Evolutionary conservation across 2,888 invertebrate species (phyloP).

Genomic region (Crematogaster levior): DNA sequence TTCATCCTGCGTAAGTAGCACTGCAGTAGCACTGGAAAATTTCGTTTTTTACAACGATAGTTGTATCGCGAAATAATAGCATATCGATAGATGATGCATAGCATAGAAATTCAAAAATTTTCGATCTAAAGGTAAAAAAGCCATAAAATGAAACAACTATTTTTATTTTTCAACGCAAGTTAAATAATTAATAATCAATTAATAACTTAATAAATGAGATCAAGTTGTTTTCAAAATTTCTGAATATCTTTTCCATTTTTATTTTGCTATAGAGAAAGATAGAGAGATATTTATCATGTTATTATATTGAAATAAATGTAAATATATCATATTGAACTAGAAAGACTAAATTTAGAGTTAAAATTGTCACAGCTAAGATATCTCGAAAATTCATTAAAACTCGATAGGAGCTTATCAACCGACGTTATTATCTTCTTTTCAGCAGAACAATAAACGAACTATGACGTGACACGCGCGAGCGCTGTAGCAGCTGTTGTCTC

Average conservation of each 20-base stretch:
- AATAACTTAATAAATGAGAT: neutral
- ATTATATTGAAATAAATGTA: neutral
- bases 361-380: neutral
- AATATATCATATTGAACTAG: neutral
- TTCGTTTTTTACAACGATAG: neutral
- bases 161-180: neutral
- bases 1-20: conserved; percentile 10
- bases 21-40: neutral
- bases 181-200: no score
- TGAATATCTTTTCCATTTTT: neutral
- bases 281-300: neutral
- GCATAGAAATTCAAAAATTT: neutral
- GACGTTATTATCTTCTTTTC: conserved; percentile 1
- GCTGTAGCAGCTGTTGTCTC: conserved; percentile 15
- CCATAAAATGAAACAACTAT: neutral
- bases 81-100: neutral
- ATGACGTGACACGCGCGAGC: conserved; percentile 8
- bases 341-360: no score
- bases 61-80: neutral
- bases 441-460: conserved; percentile 21
- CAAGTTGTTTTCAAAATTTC: neutral
- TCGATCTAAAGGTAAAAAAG: neutral
- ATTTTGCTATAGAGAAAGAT: neutral
- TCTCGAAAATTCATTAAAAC: neutral
- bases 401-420: conserved; percentile 3